These are phyloP conservation scores for Cinclus mexicanus DNA, from an alignment of 2,113 vertebrate species.

Conservation along the genomic window DNA sequence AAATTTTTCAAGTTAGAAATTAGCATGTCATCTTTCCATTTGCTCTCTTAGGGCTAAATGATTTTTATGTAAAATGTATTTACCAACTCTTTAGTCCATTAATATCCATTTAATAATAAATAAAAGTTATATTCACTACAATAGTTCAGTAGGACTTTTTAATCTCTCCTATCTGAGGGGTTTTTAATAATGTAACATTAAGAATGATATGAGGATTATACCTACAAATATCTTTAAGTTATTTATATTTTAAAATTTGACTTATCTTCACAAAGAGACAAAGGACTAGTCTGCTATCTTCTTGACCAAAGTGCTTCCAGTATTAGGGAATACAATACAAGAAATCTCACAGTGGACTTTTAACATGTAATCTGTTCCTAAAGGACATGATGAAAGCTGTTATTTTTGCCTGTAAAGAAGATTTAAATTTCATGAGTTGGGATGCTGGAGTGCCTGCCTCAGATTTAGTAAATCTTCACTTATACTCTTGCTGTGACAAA, in stretches of 20 bases:
- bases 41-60: not conserved
- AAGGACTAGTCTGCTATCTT: not conserved
- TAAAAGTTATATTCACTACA: not conserved
- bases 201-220: not conserved
- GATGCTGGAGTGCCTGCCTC: not conserved
- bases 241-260: not conserved
- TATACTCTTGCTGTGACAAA: not conserved
- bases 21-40: slow-evolving; percentile 18
- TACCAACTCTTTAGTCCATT: slow-evolving; percentile 2
- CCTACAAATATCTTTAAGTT: not conserved
- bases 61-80: slow-evolving; percentile 38
- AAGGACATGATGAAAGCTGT: not conserved
- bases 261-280: not conserved
- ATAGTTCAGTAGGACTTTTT: not conserved
- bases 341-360: not conserved
- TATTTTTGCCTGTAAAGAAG: not conserved
- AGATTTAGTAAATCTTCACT: not conserved
- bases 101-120: slow-evolving; percentile 32
- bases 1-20: slow-evolving; percentile 49
- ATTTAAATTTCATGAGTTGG: not conserved
- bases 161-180: not conserved
- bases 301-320: not conserved
- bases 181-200: slow-evolving; percentile 11
- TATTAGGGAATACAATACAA: not conserved
- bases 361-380: not conserved